Base-by-base conservation (phyloP, 2,113 vertebrate species). In the Danionella cerebrum region DNA sequence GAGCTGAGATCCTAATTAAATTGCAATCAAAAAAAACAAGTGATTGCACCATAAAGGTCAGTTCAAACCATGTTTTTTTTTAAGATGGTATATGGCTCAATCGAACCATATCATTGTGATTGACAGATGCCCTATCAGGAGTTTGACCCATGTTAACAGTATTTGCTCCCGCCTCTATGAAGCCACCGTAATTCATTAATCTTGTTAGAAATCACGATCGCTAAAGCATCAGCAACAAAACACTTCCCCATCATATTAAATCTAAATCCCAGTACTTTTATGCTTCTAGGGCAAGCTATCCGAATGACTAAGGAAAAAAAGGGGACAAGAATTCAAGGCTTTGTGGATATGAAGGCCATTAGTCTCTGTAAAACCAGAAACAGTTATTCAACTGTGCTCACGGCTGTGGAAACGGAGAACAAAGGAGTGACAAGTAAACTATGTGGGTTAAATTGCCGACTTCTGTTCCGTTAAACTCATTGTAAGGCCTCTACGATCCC, bases 21-120 rank as follows among this genome's bases (percentile, higher is more conserved):
- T 80, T 76, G 73, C 70, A 70, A 83, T 84, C 76, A 54, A 62
- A 83, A 78, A 78, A 64, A 41, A 58, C 29, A 9, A 33, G 48
- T 39, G 75, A 80, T 67, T 70, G 73, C 14, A 51, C 25, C 29
- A 54, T 69, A 19, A 58, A 64, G 50, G 44, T 67, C 65, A 67
- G 22, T 67, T 74, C 33, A 76, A 67, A 70, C 52, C 51, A 57
- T 74, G 51, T 74, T 52, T 81, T 76, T 64, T 68, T 83, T 73
- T 74, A 67, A 54, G 52, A 19, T 80, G 74, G 83, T 73, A 74
- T 63, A 45, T 42, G 22, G 73, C 18, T 35, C 55, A 41, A 12
- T 72, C 70, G 33, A n/a, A n/a, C n/a, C 62, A 47, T 63, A 67
- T 77, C 72, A 69, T 54, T 41, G 39, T 82, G 82, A 84, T 72